Evolutionary conservation across 1,140 invertebrate species (phyloP), one percentile per base, ranked within the genome.

Genomic region (Tyrophagus putrescentiae): DNA sequence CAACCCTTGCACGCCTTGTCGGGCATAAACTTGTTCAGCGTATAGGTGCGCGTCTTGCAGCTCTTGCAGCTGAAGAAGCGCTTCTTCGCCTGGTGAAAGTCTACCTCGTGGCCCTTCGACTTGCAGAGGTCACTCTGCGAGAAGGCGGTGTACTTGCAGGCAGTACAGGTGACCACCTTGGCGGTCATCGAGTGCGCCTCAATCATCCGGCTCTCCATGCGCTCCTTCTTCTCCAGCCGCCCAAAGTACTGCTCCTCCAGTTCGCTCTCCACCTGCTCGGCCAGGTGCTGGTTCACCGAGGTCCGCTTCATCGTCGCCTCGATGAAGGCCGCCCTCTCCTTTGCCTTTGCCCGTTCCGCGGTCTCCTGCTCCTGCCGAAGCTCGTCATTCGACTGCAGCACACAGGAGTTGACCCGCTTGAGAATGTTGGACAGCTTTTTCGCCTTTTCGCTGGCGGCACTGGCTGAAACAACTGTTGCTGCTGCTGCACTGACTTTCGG

Each of bases 201-300:
- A 21, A 83, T 69, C 86, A 95, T 90, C 73, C 94, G 93, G 58
- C 91, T 83, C 70, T 95, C 91, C 78, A 93, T 81, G 64, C 78
- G 78, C 72, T 96, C 91, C 68, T 89, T 94, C 63, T 82, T 81
- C 71, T 93, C 89, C 53, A 93, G 70, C 68, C 84, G 84, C 61
- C 81, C 78, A 64, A 94, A 95, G 70, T 95, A 94, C 65, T 86
- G 82, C 18, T 89, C 84, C 68, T 86, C 76, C 60, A 81, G 81
- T 66, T 85, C 77, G 53, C 81, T 73, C 52, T 91, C 81, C 29
- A 81, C 78, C 63, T 79, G 72, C 66, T 85, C 77, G 3, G 89
- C 76, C 16, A 91, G 73, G 69, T 85, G 81, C 5, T 76, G 73
- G 71, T 94, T 85, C 25, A 78, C 73, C 0, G 88, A 91, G 53